Conservation (phyloP, 2,113 vertebrate species). For the Pungitius pungitius region DNA sequence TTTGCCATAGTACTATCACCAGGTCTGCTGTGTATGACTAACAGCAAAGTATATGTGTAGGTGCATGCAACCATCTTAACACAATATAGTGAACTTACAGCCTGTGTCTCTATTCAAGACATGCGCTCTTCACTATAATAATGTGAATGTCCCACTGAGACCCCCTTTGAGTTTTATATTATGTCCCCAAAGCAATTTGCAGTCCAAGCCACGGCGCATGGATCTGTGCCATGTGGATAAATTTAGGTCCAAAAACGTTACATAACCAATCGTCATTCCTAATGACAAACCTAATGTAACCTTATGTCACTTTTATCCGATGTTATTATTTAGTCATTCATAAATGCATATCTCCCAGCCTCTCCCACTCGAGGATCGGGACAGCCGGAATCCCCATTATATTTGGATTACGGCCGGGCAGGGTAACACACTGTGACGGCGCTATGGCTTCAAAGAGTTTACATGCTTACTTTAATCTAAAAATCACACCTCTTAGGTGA, state of each 20-base stretch:
- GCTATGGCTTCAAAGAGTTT: background rate
- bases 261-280: background rate
- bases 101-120: background rate
- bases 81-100: background rate
- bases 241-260: background rate
- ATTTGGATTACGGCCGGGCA: background rate
- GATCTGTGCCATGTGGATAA: background rate
- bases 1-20: background rate
- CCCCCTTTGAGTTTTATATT: background rate
- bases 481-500: background rate
- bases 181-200: background rate
- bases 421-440: background rate
- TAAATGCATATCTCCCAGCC: background rate
- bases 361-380: background rate
- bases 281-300: background rate
- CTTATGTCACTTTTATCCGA: background rate
- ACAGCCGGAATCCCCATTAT: background rate
- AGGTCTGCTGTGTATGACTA: slow-evolving; percentile 12
- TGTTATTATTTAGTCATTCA: slow-evolving; percentile 3
- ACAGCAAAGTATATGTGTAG: background rate
- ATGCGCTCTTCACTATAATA: too few relatives aligned
- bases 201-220: background rate
- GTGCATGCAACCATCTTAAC: slow-evolving; percentile 2
- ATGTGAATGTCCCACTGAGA: background rate
- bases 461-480: slow-evolving; percentile 1